These are phyloP conservation scores for Rostratula benghalensis DNA, from an alignment of 2,113 vertebrate genomes.

Conservation along the genomic window DNA sequence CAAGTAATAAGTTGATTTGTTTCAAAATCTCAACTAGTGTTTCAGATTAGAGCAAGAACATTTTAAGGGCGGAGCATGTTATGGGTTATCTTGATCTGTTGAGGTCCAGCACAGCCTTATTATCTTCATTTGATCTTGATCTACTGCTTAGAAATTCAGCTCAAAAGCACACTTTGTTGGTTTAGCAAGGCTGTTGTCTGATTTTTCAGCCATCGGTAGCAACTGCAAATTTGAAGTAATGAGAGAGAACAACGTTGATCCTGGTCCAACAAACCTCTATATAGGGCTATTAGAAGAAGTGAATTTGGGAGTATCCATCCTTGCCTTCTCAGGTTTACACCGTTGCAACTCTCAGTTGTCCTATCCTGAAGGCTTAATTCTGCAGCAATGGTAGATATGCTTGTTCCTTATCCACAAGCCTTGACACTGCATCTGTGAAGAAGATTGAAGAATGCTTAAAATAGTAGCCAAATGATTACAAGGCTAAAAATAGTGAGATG, in stretches of 20 bases:
- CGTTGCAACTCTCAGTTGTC: not conserved
- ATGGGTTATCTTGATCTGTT: not conserved
- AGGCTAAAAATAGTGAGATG: slow-evolving; percentile 31
- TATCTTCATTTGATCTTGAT: not conserved
- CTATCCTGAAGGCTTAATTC: not conserved
- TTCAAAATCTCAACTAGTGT: not conserved
- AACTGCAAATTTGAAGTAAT: not conserved
- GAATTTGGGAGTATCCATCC: not conserved
- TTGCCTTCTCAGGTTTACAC: not conserved
- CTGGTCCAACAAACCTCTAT: not conserved
- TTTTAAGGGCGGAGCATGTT: not conserved
- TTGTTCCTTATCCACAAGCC: not conserved
- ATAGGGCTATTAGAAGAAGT: not conserved
- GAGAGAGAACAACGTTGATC: not conserved
- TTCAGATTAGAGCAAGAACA: not conserved
- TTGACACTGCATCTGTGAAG: slow-evolving; percentile 21
- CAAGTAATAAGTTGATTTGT: not conserved
- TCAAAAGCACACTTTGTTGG: not conserved
- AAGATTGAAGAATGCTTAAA: slow-evolving; percentile 3
- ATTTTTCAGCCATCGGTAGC: not conserved
- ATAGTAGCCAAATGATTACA: not conserved
- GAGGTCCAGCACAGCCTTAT: not conserved
- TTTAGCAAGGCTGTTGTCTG: not conserved
- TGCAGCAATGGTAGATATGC: not conserved
- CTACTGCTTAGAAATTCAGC: not conserved